phyloP scores from a whole-genome alignment of 1,140 invertebrate species.

The Brachionus angularis region DNA sequence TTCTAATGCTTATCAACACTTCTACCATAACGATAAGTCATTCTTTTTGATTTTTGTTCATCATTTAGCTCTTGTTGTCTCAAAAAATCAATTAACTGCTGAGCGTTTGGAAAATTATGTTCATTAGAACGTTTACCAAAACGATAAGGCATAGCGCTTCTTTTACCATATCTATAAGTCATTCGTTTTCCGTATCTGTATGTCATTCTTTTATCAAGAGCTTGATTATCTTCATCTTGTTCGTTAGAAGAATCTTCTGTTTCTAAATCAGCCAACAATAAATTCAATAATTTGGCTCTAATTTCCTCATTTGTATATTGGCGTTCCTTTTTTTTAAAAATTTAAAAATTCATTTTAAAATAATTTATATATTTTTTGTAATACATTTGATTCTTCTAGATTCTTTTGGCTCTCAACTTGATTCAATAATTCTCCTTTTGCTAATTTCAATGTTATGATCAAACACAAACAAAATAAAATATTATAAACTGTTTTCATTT shows the following conservation, averaged over 20 bases:
- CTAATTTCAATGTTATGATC: background rate
- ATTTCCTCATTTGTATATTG: slow-evolving; percentile 10
- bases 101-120: slow-evolving; percentile 14
- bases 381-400: background rate
- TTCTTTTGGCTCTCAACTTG: slow-evolving; percentile 3
- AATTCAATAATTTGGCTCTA: background rate
- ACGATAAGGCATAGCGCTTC: slow-evolving; percentile 36
- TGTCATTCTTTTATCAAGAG: slow-evolving; percentile 39
- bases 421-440: slow-evolving; percentile 17
- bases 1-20: slow-evolving; percentile 39
- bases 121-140: slow-evolving; percentile 35
- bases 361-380: too few species aligned
- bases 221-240: slow-evolving; percentile 3
- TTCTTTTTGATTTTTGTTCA: slow-evolving; percentile 23
- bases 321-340: background rate
- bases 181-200: slow-evolving; percentile 43
- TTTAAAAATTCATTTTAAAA: too few species aligned
- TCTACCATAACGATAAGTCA: slow-evolving; percentile 41
- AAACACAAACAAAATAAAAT: background rate
- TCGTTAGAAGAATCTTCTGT: slow-evolving; percentile 1
- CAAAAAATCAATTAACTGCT: background rate
- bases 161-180: slow-evolving; percentile 41
- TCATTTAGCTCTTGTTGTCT: background rate
- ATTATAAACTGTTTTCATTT: slow-evolving; percentile 21
- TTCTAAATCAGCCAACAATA: background rate